Base-by-base conservation (phyloP, 1,140 invertebrate species). In the Ephestia elutella region DNA sequence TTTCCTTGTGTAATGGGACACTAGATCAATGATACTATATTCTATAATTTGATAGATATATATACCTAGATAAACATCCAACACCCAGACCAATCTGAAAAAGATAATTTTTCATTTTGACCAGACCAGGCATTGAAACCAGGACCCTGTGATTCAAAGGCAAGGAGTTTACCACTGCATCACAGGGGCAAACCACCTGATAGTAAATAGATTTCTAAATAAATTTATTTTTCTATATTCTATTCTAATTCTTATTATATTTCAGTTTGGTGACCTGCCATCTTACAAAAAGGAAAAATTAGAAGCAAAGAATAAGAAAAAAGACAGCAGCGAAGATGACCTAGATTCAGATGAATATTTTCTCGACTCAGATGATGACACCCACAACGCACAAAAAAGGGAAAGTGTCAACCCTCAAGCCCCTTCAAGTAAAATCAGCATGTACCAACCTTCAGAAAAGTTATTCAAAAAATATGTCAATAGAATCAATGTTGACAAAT, bases 401-500 rank as follows among this genome's bases (percentile, higher is more conserved):
- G 66, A 75, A 18, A 70, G 80, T 57, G 28, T 75, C 5, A 90
- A 90, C 58, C 54, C 93, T 78, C 93, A 94, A 81, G 83, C 79
- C 49, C 71, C 88, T 13, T 91, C 92, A n/a, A 92, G 90, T 28
- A 94, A 93, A 87, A 63, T 94, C 11, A 90, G 80, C n/a, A 91
- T 90, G 62, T 96, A 92, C 78, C 96, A 97, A 79, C 95, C 96
- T 2, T 90, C 89, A 50, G 95, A 96, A 49, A 96, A 97, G 70
- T 69, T 96, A 0, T 92, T 96, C 54, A 92, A 93, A 57, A 95
- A 94, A 65, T 97, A 92, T 80, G 84, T 92, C 0, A 92, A 95
- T 65, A 96, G 95, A 89, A 96, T 98, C 21, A 97, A 95, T 89
- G 90, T 97, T 11, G 94, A 96, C 61, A 93, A 93, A 79, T 96